Evolutionary conservation across 2,888 invertebrate genomes (phyloP), one percentile per base, ranked within the genome.

Genomic region (Oscheius sp.): DNA sequence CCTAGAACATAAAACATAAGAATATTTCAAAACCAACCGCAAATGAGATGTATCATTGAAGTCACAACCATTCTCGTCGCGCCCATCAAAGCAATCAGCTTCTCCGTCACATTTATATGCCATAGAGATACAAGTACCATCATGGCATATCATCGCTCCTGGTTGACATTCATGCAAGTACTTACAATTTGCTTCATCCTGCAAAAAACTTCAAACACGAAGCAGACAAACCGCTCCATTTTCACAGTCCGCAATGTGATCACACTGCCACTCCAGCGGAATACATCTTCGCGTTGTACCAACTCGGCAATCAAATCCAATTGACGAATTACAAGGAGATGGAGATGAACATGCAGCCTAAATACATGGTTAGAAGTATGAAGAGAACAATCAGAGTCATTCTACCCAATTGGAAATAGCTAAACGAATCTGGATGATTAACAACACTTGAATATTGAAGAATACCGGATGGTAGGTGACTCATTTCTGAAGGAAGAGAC

Each of bases 201-300:
- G 12, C 24, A 56, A 17, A 4, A 12, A 41, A 17, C 5, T 3
- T 2, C 2, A 22, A 51, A 14, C 32, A 22, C 44, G 17, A 9
- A 2, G 70, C 72, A 41, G 30, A 47, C 50, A 71, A 72, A 45
- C 66, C 65, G 9, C 67, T 62, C 28, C 78, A n/a, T n/a, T n/a
- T n/a, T n/a, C n/a, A n/a, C n/a, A 79, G 45, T 77, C 78, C 4
- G 28, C 45, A 5, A 70, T 30, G 47, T 72, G 67, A 63, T 80
- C 80, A 54, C 76, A 75, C 14, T 68, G 61, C 78, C 78, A 80
- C 50, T 78, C 78, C 8, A 69, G 50, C 1, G 78, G 80, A 66
- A 80, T 68, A 62, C 80, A 80, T 38, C 67, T 33, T 12, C 51
- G 36, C 0, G 38, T 28, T n/a, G n/a, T n/a, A n/a, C n/a, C n/a